Conservation (phyloP, 2,113 vertebrate species). For the Sebastes schlegelii region DNA sequence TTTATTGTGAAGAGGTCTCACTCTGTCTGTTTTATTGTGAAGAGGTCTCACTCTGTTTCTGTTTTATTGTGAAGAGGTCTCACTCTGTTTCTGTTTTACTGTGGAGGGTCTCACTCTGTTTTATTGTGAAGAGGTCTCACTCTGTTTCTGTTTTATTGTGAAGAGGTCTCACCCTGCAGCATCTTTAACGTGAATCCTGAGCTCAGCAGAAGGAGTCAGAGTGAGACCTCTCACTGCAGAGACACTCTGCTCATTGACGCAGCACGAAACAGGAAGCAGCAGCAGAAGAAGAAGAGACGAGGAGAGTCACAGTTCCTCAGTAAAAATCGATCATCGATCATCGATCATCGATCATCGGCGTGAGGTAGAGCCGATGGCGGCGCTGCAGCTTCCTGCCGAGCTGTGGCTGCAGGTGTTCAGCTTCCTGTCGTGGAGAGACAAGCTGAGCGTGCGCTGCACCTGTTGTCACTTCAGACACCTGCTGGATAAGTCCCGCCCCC, state of each 20-base stretch:
- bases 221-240: too few species aligned
- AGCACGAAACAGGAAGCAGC: constrained; percentile 9
- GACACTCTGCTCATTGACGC: neutral
- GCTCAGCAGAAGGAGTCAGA: neutral
- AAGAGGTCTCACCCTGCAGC: too few species aligned
- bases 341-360: neutral
- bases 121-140: too few species aligned
- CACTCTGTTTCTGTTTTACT: too few species aligned
- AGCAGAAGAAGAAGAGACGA: neutral
- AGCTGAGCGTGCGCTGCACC: constrained; percentile 53
- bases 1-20: too few species aligned
- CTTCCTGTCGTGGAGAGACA: constrained; percentile 62
- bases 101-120: too few species aligned
- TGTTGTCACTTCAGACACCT: constrained; percentile 55
- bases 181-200: neutral
- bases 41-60: too few species aligned
- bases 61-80: too few species aligned
- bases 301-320: neutral
- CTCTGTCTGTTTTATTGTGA: too few species aligned
- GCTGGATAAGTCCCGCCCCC: constrained; percentile 48
- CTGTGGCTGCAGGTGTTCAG: constrained; percentile 68
- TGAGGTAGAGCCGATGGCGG: constrained; percentile 1
- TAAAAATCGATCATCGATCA: neutral
- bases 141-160: too few species aligned
- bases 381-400: constrained; percentile 46